Conservation (phyloP, 2,888 invertebrate genomes). For the Teinopalpus imperialis region DNA sequence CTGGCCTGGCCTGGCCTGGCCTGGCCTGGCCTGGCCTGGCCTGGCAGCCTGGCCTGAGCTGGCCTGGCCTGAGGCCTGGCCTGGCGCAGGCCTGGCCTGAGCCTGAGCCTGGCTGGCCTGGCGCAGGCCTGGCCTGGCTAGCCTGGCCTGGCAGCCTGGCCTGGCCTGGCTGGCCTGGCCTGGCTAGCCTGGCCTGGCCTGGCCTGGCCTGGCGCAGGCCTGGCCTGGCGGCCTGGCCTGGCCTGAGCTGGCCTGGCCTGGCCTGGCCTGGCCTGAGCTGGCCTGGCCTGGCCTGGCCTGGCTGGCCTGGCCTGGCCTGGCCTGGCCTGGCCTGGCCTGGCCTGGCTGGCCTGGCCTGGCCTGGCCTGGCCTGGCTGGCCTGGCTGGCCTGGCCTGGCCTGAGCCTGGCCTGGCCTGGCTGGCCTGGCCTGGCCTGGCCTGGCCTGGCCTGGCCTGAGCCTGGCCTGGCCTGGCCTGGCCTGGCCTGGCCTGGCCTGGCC, state of each 20-base stretch:
- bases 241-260: slow-evolving; percentile 27
- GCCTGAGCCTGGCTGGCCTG: slow-evolving; percentile 16
- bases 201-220: slow-evolving; percentile 3
- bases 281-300: slow-evolving; percentile 10
- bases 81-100: slow-evolving; percentile 25
- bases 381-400: too few species aligned
- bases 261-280: slow-evolving; percentile 22
- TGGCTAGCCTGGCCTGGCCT: slow-evolving; percentile 3
- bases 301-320: slow-evolving; percentile 21
- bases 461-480: slow-evolving; percentile 19
- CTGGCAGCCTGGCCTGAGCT: too few species aligned
- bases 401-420: too few species aligned
- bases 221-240: slow-evolving; percentile 12
- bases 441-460: slow-evolving; percentile 25
- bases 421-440: slow-evolving; percentile 22
- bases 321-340: too few species aligned
- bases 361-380: too few species aligned
- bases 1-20: slow-evolving; percentile 7
- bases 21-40: slow-evolving; percentile 19
- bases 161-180: too few species aligned
- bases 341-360: too few species aligned
- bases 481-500: slow-evolving; percentile 24
- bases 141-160: too few species aligned
- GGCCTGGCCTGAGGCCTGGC: slow-evolving; percentile 25
- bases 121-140: slow-evolving; percentile 12